phyloP scores from a whole-genome alignment of 2,113 vertebrate species.

The Cheirogaleus medius region DNA sequence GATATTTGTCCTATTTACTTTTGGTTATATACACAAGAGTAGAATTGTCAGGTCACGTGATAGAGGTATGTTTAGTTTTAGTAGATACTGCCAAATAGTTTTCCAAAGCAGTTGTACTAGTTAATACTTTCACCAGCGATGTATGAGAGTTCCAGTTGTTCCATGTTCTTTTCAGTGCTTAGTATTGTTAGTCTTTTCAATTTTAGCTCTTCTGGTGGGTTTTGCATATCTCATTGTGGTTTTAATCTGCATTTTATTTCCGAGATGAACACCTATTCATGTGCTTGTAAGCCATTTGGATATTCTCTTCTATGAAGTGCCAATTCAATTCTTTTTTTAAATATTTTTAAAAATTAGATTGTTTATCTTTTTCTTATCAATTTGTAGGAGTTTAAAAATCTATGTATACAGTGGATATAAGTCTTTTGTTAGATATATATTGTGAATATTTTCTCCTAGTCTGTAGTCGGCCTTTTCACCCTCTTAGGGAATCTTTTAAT shows the following conservation, averaged over 20 bases:
- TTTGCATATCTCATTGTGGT: not conserved
- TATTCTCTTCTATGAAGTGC: slow-evolving; percentile 2
- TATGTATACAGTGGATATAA: not conserved
- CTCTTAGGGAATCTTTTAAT: not conserved
- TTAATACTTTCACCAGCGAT: slow-evolving; percentile 1
- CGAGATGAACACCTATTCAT: not conserved
- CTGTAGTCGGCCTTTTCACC: not conserved
- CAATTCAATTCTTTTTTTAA: not conserved
- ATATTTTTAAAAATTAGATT: not conserved
- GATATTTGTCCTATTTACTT: not conserved
- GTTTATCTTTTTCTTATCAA: not conserved
- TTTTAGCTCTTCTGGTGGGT: not conserved
- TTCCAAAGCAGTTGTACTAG: slow-evolving; percentile 22
- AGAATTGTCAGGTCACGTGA: not conserved
- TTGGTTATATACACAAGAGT: not conserved
- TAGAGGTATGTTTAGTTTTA: not conserved
- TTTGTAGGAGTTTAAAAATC: slow-evolving; percentile 34
- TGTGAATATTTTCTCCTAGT: slow-evolving; percentile 8
- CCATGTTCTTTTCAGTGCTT: not conserved
- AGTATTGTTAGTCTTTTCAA: not conserved
- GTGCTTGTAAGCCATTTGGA: not conserved
- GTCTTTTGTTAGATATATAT: not conserved
- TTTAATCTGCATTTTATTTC: slow-evolving; percentile 42
- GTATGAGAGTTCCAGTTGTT: not conserved
- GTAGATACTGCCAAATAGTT: not conserved